phyloP scores from a whole-genome alignment of 2,888 invertebrate species.

The Deilephila elpenor region DNA sequence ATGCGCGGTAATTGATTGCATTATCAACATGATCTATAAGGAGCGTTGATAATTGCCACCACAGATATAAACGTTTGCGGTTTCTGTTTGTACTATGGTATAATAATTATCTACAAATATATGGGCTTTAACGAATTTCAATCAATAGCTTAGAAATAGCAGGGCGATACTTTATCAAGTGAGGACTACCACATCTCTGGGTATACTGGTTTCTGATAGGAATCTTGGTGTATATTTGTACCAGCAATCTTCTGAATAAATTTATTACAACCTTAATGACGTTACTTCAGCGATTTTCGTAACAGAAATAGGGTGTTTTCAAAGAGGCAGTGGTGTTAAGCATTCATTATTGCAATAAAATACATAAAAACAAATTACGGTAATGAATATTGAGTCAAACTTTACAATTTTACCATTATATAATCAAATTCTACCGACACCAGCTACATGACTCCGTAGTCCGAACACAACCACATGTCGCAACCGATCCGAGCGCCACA shows the following conservation, averaged over 20 bases:
- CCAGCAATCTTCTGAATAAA: too few species aligned
- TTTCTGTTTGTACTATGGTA: neutral
- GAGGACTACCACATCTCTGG: too few species aligned
- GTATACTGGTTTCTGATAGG: too few species aligned
- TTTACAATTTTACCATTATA: neutral
- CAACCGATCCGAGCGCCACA: neutral
- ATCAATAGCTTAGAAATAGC: too few species aligned
- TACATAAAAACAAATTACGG: constrained; percentile 8
- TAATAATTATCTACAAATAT: neutral
- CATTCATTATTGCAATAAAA: neutral
- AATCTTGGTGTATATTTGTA: too few species aligned
- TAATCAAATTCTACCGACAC: neutral
- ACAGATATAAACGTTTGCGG: neutral
- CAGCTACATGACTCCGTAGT: neutral
- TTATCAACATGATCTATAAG: constrained; percentile 13
- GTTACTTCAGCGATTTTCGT: too few species aligned
- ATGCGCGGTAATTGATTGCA: constrained; percentile 8
- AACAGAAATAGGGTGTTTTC: too few species aligned
- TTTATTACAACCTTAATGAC: too few species aligned
- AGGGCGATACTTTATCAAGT: too few species aligned
- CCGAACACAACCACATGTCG: neutral
- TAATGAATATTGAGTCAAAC: neutral
- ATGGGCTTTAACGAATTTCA: neutral
- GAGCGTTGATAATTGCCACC: constrained; percentile 6
- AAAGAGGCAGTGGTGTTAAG: neutral